Base-by-base conservation (phyloP, 2,113 vertebrate genomes). In the Pygathrix nemaeus region DNA sequence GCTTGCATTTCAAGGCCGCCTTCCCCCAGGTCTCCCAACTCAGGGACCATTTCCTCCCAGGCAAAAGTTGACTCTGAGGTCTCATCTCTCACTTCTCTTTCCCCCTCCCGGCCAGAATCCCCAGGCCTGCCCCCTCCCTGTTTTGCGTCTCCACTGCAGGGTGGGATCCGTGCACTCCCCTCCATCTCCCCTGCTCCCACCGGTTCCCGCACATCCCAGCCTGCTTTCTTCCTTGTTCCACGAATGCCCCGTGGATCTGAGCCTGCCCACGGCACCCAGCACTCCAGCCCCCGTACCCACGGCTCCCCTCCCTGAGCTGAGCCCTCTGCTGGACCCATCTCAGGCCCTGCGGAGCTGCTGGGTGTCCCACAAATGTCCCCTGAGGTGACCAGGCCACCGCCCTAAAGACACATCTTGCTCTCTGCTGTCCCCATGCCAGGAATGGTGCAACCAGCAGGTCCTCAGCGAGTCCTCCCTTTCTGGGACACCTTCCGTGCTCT, bases 401-500 rank as follows among this genome's bases (percentile, higher is more conserved):
- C 2, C 5, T 66, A 12, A n/a, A 40, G 66, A 30, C 7, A 14
- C 61, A 1, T 59, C 64, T 45, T 32, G 40, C 76, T 43, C 48
- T 55, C n/a, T 3, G 14, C n/a, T 9, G 8, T 27, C 35, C 35
- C 79, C 68, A 7, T 35, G 32, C 27, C 18, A 5, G 40, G 43
- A 20, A 6, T 4, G 17, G 43, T 5, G 12, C 76, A 3, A n/a
- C 6, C n/a, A 5, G 38, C 64, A 17, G 64, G 64, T 25, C 11
- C 25, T 23, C 43, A 27, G 4, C 7, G 5, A 68, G 35, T 14
- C 10, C 45, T 1, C 50, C 1, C 0, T 1, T 0, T 20, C 80
- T 2, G 0, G 0, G 25, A 35, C 66, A 8, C 40, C 43, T 45
- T 66, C n/a, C 0, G 0, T 25, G 43, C 17, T 40, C 35, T 40